phyloP scores from a whole-genome alignment of 2,888 invertebrate species.

The Coelogynopora nodosa region DNA sequence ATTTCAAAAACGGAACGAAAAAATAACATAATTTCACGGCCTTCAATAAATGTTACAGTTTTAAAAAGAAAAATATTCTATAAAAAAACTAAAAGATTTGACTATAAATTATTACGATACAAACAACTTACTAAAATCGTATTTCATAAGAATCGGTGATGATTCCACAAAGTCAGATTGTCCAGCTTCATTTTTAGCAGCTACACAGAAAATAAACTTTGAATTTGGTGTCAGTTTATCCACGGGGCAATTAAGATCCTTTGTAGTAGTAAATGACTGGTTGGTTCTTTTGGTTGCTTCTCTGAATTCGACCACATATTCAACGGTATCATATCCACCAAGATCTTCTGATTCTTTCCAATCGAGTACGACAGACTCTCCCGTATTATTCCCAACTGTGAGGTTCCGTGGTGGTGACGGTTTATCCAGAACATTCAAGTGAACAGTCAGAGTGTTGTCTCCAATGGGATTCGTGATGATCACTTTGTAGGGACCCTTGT shows the following conservation, averaged over 20 bases:
- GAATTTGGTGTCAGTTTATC: constrained; percentile 17
- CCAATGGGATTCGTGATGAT: constrained; percentile 40
- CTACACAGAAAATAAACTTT: constrained; percentile 41
- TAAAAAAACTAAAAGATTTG: not conserved
- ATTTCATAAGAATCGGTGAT: constrained; percentile 34
- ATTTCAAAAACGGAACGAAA: too few species aligned
- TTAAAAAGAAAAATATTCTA: not conserved
- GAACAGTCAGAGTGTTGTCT: constrained; percentile 38
- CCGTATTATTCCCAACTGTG: constrained; percentile 51
- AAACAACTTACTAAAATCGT: constrained; percentile 5
- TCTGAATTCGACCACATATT: constrained; percentile 41
- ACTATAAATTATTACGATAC: not conserved
- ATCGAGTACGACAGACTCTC: constrained; percentile 24
- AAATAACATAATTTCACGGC: too few species aligned
- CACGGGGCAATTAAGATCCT: not conserved
- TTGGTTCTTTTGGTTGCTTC: constrained; percentile 38
- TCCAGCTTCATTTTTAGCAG: constrained; percentile 43
- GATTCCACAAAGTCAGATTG: constrained; percentile 44
- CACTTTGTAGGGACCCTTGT: constrained; percentile 48
- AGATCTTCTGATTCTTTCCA: constrained; percentile 43
- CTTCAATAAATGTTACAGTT: too few species aligned
- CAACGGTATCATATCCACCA: constrained; percentile 7
- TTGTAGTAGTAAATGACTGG: not conserved
- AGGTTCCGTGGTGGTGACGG: constrained; percentile 57
- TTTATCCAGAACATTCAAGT: constrained; percentile 51